phyloP scores from a whole-genome alignment of 2,113 vertebrate species.

The Chelonoidis abingdonii region DNA sequence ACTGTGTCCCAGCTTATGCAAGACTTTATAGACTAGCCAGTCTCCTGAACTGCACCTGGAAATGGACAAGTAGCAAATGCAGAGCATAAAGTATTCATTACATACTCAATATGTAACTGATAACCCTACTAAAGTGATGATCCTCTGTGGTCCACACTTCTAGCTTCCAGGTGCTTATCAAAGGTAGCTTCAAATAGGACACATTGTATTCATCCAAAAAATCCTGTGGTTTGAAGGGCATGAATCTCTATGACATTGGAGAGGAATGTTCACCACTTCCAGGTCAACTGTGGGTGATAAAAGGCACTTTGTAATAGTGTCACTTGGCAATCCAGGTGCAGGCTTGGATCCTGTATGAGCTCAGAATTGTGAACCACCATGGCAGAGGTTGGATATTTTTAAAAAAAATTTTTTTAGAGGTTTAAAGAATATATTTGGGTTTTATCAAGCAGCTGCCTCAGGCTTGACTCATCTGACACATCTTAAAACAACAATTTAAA shows the following conservation, averaged over 20 bases:
- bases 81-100: neutral
- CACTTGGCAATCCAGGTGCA: neutral
- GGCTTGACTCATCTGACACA: neutral
- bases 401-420: neutral
- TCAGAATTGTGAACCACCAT: neutral
- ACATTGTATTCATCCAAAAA: neutral
- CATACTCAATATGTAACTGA: neutral
- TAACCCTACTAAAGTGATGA: neutral
- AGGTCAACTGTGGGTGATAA: neutral
- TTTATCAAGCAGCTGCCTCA: neutral
- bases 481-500: slow-evolving; percentile 35
- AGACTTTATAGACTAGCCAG: neutral
- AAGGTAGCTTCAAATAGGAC: neutral
- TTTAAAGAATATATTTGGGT: neutral
- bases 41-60: neutral
- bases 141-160: neutral
- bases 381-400: neutral
- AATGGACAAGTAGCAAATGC: neutral
- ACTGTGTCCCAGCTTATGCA: neutral
- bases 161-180: neutral
- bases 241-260: neutral
- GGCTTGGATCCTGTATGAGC: neutral
- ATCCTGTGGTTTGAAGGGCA: neutral
- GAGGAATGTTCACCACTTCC: neutral
- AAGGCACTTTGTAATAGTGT: neutral